Base-by-base conservation (phyloP, 2,113 vertebrate genomes). In the Paradisaea rubra region DNA sequence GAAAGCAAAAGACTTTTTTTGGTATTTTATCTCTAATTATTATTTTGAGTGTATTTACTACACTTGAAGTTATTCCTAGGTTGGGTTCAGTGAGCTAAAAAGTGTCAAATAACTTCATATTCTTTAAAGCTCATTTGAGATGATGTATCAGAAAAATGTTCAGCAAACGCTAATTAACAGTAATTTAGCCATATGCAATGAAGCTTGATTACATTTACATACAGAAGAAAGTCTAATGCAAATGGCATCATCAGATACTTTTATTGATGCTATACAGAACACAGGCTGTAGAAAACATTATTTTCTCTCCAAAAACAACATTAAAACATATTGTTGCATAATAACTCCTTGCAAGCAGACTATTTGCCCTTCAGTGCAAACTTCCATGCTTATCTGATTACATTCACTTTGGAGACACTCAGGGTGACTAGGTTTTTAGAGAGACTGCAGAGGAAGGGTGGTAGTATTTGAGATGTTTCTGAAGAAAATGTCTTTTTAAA, bases 201-300 rank as follows among this genome's bases (percentile, higher is more conserved):
- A 78, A 78, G 56, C 83, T 86, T 95, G 95, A 96, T 96, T 96
- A 52, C 91, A 95, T 94, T 94, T 86, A 91, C 86, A 93, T 91
- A 84, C 41, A 92, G 95, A 92, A 88, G 81, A 73, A 82, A 82
- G 28, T 74, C 39, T 88, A 81, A 89, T 92, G 86, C 42, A 93
- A 94, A 92, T 91, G 37, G 24, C 24, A 92, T 95, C 23, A 83
- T 83, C 72, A 84, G 52, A 84, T 90, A 86, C 10, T 86, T 93
- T 30, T 88, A 8, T 47, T 86, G 68, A 73, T 81, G 49, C 13
- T 81, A 13, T 81, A 13, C 33, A 52, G 27, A 81, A 37, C 15
- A 16, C 22, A 56, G 56, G 17, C 80, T 68, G 47, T 64, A 83
- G 56, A 66, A 96, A 94, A 86, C 24, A 68, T 41, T 27, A 70